Conservation (phyloP, 2,888 invertebrate species). For the Drosophila nigritarsus region DNA sequence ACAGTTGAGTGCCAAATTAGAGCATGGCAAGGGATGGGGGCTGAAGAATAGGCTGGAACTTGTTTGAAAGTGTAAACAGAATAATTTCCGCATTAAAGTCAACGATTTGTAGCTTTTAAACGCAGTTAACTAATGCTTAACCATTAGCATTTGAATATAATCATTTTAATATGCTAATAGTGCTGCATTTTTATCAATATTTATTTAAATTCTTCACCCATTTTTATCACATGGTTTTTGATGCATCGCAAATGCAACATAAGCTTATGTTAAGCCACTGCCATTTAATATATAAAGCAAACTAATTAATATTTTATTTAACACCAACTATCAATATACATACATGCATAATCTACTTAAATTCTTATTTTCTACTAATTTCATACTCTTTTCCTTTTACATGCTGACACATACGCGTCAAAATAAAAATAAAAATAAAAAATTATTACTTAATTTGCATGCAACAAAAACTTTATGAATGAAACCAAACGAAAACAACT, state of each 20-base stretch:
- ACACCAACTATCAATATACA: slow-evolving; percentile 14
- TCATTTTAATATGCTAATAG: neutral
- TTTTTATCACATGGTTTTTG: slow-evolving; percentile 6
- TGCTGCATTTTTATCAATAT: neutral
- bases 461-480: slow-evolving; percentile 53
- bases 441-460: slow-evolving; percentile 61
- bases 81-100: neutral
- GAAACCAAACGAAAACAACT: slow-evolving; percentile 42
- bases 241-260: slow-evolving; percentile 51
- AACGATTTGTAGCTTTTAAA: neutral
- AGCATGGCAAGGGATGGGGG: neutral
- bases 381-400: slow-evolving; percentile 63
- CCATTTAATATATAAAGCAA: slow-evolving; percentile 35
- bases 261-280: slow-evolving; percentile 40
- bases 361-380: slow-evolving; percentile 60
- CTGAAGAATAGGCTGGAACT: neutral
- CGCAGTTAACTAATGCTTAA: neutral
- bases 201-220: neutral
- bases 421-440: slow-evolving; percentile 33
- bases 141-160: neutral
- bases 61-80: neutral
- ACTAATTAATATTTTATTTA: slow-evolving; percentile 31
- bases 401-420: slow-evolving; percentile 67
- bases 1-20: slow-evolving; percentile 15
- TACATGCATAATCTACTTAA: slow-evolving; percentile 33